phyloP scores from a whole-genome alignment of 2,113 vertebrate species.

The Sclerurus mexicanus region DNA sequence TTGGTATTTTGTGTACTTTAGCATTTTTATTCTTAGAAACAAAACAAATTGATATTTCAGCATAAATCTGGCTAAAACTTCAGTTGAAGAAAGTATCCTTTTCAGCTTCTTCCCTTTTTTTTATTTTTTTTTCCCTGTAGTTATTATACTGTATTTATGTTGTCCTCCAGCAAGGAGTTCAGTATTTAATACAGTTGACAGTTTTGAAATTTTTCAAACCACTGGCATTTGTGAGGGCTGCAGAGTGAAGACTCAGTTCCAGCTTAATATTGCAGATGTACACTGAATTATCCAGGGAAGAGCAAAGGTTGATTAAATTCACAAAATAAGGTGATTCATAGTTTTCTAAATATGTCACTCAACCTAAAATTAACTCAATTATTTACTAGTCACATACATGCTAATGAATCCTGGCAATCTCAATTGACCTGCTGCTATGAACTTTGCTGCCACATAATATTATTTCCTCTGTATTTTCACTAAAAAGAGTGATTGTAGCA shows the following conservation, averaged over 20 bases:
- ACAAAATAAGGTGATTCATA: slow-evolving; percentile 57
- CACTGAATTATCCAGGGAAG: slow-evolving; percentile 35
- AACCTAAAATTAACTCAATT: slow-evolving; percentile 70
- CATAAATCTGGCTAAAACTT: background rate
- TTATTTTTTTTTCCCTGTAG: background rate
- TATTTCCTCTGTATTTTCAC: slow-evolving; percentile 12
- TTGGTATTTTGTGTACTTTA: background rate
- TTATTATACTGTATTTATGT: background rate
- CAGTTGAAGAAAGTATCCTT: background rate
- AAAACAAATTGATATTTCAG: background rate
- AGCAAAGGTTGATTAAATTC: slow-evolving; percentile 65
- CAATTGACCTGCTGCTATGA: background rate
- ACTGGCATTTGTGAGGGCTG: background rate
- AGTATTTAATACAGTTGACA: background rate
- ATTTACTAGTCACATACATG: slow-evolving; percentile 66
- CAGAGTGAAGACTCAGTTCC: slow-evolving; percentile 11
- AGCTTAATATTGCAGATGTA: slow-evolving; percentile 50
- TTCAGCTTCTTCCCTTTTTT: background rate
- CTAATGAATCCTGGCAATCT: slow-evolving; percentile 61
- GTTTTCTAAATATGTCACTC: slow-evolving; percentile 72
- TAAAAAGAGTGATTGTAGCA: background rate
- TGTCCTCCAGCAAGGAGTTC: no score
- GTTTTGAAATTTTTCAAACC: background rate
- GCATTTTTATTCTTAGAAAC: background rate
- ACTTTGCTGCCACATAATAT: background rate